Base-by-base conservation (phyloP, 1,140 invertebrate species). In the Anoplophora glabripennis region DNA sequence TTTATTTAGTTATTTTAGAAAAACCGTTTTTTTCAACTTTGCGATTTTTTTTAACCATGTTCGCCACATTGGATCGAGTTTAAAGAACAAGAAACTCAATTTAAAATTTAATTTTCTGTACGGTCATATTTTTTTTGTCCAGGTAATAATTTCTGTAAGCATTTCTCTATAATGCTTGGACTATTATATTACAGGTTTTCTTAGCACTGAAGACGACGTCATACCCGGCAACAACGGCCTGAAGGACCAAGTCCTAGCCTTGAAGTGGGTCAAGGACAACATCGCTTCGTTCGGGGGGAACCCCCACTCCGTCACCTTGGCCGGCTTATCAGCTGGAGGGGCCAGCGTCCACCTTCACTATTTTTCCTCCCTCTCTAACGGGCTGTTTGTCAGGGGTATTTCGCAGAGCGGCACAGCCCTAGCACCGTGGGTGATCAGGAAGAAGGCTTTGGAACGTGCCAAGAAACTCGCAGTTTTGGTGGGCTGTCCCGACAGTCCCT, bases 381-480 rank as follows among this genome's bases (percentile, higher is more conserved):
- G 80, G 59, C 71, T 87, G 33, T 85, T 88, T 66, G 71, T 83
- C 71, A 80, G 84, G 49, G 89, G 86, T 3, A 86, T 92, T 42
- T 84, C 90, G 0, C 83, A 87, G 74, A 92, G 89, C 69, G 92
- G 91, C 0, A 86, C 86, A n/a, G 83, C 84, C 4, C 74, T 90
- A 1, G 77, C 81, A 65, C 83, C 82, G 1, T 94, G 87, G 90
- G 82, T 87, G 0, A 78, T 87, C 41, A 79, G 84, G 1, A 79
- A 86, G 65, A 83, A 86, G 36, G 78, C 88, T 0, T 72, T 79
- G 1, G 78, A 85, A 59, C 90, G 90, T 66, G 83, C 90, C 0
- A 80, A 81, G 42, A 78, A 83, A 61, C 70, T 94, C 4, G 86
- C 84, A 0, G 65, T 74, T 1, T 74, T 80, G 3, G 75, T 93